phyloP scores from a whole-genome alignment of 1,140 invertebrate species.

The Manduca sexta region DNA sequence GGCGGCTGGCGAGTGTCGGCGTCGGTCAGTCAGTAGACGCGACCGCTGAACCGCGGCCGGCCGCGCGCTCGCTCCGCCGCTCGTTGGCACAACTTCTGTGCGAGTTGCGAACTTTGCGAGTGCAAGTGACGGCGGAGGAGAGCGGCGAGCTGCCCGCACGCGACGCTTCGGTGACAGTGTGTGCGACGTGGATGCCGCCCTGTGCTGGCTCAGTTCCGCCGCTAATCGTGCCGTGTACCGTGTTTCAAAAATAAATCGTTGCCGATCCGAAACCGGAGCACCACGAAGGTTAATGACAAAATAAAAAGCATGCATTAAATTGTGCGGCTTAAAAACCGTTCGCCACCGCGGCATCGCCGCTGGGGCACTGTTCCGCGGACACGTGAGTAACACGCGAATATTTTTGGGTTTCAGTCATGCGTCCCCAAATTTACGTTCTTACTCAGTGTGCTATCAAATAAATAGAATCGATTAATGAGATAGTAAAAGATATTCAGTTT shows the following conservation, averaged over 20 bases:
- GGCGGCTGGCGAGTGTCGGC: constrained; percentile 32
- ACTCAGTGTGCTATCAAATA: no score
- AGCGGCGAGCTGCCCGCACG: no score
- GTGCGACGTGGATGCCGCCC: not conserved
- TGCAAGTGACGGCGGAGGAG: no score
- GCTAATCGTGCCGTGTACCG: constrained; percentile 54
- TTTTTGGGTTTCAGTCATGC: constrained; percentile 4
- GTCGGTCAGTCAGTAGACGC: constrained; percentile 54
- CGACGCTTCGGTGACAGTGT: constrained; percentile 9
- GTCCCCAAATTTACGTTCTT: no score
- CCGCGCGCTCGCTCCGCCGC: constrained; percentile 21
- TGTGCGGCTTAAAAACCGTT: constrained; percentile 43
- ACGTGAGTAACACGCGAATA: constrained; percentile 30
- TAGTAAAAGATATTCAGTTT: no score
- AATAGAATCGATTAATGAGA: no score
- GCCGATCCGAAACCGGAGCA: constrained; percentile 67
- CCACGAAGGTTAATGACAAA: constrained; percentile 69
- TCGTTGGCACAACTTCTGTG: constrained; percentile 25
- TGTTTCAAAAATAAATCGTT: constrained; percentile 70
- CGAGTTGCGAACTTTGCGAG: constrained; percentile 13
- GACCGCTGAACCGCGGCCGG: constrained; percentile 51
- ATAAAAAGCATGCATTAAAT: constrained; percentile 67
- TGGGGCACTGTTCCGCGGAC: constrained; percentile 20
- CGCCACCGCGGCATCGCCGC: constrained; percentile 34
- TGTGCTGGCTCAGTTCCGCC: constrained; percentile 17